These are phyloP conservation scores for Aplodontia rufa DNA, from an alignment of 2,113 vertebrate genomes.

Conservation along the genomic window DNA sequence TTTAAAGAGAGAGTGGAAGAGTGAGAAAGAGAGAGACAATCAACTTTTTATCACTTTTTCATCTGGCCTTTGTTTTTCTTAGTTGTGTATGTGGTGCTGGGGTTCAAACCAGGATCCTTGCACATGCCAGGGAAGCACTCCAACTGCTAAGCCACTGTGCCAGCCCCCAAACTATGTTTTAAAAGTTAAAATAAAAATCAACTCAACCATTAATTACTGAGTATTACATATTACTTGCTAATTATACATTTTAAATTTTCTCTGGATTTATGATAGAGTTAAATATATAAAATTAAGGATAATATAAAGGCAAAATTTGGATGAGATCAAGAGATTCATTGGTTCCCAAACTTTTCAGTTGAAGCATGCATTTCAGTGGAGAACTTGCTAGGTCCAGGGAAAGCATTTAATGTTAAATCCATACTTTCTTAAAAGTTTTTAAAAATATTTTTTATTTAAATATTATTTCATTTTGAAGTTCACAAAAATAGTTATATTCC, in stretches of 20 bases:
- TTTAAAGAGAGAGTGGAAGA: no score
- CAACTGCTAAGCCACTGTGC: no score
- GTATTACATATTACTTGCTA: background rate
- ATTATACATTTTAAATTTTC: conserved; percentile 37
- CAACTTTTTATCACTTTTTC: no score
- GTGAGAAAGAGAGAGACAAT: no score
- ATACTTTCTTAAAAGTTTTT: background rate
- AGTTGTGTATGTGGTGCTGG: no score
- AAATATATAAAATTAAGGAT: conserved; percentile 28
- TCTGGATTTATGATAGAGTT: background rate
- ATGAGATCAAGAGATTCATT: background rate
- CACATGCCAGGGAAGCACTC: no score
- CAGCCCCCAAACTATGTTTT: background rate
- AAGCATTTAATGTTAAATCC: background rate
- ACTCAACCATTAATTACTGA: conserved; percentile 14
- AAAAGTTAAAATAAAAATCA: conserved; percentile 46
- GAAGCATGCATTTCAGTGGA: background rate
- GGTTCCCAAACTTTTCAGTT: background rate
- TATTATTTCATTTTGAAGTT: conserved; percentile 14
- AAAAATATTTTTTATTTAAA: background rate
- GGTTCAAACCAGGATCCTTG: no score
- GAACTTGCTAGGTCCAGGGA: background rate
- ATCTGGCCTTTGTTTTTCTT: no score
- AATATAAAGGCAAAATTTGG: background rate
- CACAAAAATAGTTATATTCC: background rate